Base-by-base conservation (phyloP, 2,888 invertebrate species). In the Andrena bicolor region DNA sequence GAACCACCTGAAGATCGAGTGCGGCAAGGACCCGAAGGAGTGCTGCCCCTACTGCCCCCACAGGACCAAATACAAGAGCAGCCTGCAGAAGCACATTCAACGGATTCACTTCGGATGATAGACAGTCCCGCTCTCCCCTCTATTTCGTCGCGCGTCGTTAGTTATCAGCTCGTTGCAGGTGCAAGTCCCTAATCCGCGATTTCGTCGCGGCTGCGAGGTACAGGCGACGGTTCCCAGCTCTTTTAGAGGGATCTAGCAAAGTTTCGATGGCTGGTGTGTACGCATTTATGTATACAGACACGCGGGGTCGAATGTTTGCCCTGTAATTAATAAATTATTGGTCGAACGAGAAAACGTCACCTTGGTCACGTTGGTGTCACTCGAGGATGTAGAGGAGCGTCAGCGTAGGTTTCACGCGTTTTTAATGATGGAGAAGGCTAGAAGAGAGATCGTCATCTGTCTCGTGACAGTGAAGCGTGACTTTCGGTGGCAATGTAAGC, bases 1-100 rank as follows among this genome's bases (percentile, higher is more conserved):
- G 79, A 94, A 95, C 16, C 96, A 96, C 88, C 88, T 95, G 85
- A 94, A 95, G 77, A 95, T 95, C 87, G 95, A 96, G 88, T 96
- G 96, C 87, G 95, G 96, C 72, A 94, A 95, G 75, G 94, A 94
- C 81, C 95, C 96, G 0, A 94, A 95, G 63, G 95, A 95, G 87
- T 93, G 94, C 77, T 96, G 96, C 84, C 94, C 94, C 0, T 94
- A 95, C 85, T 96, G 96, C 84, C 92, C 94, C 2, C 93, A 94
- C 77, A 93, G 94, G 81, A 94, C 95, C 32, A 94, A 95, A 81
- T 95, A 95, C 86, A 95, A 94, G 88, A 95, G 95, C 82, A 95
- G 95, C 85, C 92, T 95, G 35, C 94, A 95, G 79, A 94, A 94
- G 73, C 95, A 95, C 86, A 94, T 95, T 48, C 92, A 90, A 3